Base-by-base conservation (phyloP, 64 coral and sea anemone species). In the Porites australiensis region DNA sequence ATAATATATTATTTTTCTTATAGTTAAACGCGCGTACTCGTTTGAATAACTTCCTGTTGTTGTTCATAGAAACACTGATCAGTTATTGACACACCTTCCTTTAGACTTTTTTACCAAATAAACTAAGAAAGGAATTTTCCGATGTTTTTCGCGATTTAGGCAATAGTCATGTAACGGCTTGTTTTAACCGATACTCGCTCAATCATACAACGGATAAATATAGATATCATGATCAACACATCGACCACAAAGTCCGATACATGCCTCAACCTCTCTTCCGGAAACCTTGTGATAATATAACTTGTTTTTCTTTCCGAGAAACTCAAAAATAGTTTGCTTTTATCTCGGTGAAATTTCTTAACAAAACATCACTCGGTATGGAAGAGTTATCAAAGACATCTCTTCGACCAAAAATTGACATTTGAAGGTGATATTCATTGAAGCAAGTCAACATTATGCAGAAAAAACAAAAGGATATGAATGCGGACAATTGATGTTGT, bases 111-210 rank as follows among this genome's bases (percentile, higher is more conserved):
- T 57, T 12, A 12, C 54, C 12, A 57, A 57, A 7, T 4, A 2
- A 13, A 64, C 62, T 64, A 15, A 73, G 37, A 37, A 46, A 46
- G 27, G 70, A 73, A 46, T 46, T 73, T 73, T 47, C 19, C 0
- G 73, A 76, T 15, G 8, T 51, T 50, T 76, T 76, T 37, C 27
- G 27, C 48, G 5, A 4, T 7, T 3, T 5, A 46, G 73, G 73
- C 73, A 14, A 47, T 5, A 50, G 73, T 76, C 73, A 76, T 76
- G 73, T 76, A 76, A 76, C 73, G 13, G 54, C 7, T 50, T 64
- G 18, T 14, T 64, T 64, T 64, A 64, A 64, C 13, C 62, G 73
- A 47, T 76, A 76, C 37, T 44, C 19, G 43, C 15, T 50, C 13
- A 7, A 15, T 18, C 47, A 6, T n/a, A 50, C 4, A 51, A 76